Evolutionary conservation across 2,113 vertebrate species (phyloP).

Genomic region (Jacana jacana): DNA sequence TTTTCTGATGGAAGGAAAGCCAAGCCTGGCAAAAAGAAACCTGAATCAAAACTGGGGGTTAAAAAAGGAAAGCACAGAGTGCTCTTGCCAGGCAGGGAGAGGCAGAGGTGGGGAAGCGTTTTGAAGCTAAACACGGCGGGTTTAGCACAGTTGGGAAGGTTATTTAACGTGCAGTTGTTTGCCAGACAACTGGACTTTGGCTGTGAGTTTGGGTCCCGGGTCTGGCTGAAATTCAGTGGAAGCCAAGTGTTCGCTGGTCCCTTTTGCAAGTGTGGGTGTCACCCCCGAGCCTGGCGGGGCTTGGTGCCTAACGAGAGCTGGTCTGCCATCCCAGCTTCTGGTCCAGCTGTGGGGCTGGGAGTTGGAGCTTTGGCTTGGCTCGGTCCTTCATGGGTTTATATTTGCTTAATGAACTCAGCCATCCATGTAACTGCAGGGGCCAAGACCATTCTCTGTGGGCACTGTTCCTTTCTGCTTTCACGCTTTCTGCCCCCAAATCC

Average conservation of each 20-base stretch:
- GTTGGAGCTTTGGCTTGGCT: background rate
- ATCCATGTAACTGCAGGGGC: background rate
- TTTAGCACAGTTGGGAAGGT: background rate
- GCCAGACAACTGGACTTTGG: background rate
- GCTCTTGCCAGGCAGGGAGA: background rate
- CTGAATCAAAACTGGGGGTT: background rate
- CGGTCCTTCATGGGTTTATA: background rate
- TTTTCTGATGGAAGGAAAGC: background rate
- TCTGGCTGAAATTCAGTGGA: background rate
- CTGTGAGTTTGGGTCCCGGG: background rate
- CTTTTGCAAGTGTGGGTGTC: background rate
- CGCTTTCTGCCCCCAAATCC: background rate
- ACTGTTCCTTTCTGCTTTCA: background rate
- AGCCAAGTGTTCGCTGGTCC: background rate
- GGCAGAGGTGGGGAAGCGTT: conserved; percentile 12
- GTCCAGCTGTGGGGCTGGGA: background rate
- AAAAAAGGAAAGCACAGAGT: background rate
- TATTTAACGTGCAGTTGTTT: background rate
- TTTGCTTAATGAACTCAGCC: background rate
- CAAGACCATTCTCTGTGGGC: background rate
- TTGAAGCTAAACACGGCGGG: background rate
- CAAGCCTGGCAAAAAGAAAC: conserved; percentile 5
- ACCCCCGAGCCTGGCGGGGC: background rate
- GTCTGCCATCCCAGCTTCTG: background rate
- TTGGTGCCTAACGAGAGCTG: background rate